These are phyloP conservation scores for Pteropus rufus DNA, from an alignment of 2,797 vertebrate species.

Conservation along the genomic window DNA sequence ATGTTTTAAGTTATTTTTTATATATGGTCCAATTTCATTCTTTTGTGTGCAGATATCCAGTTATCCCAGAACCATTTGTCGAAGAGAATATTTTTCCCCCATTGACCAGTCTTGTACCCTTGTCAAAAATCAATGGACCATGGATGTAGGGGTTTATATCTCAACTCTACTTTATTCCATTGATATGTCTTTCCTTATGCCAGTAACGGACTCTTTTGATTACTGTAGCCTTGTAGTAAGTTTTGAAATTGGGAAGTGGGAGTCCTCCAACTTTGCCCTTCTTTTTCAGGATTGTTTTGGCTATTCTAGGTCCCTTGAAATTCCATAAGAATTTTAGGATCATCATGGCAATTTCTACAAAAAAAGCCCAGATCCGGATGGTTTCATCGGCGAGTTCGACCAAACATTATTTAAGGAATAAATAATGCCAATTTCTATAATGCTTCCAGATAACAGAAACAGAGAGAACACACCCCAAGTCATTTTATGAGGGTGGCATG, in stretches of 20 bases:
- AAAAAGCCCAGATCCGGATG: neutral
- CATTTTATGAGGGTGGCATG: constrained; percentile 21
- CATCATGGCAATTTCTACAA: constrained; percentile 9
- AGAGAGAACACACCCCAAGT: neutral
- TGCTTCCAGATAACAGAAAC: constrained; percentile 31
- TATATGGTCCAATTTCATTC: neutral
- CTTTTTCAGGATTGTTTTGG: constrained; percentile 24
- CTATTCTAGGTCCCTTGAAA: neutral
- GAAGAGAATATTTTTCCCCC: constrained; percentile 13
- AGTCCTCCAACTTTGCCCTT: constrained; percentile 1
- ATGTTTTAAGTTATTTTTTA: constrained; percentile 34
- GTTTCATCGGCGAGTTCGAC: neutral
- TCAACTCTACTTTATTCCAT: neutral
- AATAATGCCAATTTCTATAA: constrained; percentile 10
- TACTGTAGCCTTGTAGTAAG: neutral
- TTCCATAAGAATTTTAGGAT: constrained; percentile 33
- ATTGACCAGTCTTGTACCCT: neutral
- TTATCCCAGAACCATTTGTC: neutral
- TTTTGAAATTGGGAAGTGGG: constrained; percentile 11
- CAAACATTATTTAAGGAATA: constrained; percentile 24
- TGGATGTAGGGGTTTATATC: neutral
- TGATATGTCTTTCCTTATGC: neutral
- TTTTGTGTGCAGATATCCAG: neutral
- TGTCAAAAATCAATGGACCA: neutral
- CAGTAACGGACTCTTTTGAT: neutral